These are phyloP conservation scores for Drosophila mojavensis DNA, from an alignment of 1,140 invertebrate genomes.

Conservation along the genomic window DNA sequence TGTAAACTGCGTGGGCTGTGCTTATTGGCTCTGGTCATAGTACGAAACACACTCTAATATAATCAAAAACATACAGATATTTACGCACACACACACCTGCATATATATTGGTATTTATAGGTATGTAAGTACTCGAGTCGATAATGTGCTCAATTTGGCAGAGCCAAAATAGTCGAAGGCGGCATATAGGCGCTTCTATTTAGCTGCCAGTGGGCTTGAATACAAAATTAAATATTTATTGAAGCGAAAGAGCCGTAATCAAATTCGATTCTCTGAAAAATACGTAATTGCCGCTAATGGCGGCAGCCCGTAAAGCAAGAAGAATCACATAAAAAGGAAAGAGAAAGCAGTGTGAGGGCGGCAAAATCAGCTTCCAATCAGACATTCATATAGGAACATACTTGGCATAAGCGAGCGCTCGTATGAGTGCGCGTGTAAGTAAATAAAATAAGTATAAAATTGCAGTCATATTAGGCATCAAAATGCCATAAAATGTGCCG, in stretches of 20 bases:
- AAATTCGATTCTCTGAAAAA: conserved; percentile 66
- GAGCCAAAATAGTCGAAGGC: conserved; percentile 10
- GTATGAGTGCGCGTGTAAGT: conserved; percentile 22
- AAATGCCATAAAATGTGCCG: conserved; percentile 74
- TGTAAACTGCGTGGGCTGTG: conserved; percentile 50
- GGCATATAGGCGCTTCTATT: conserved; percentile 32
- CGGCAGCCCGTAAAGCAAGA: background rate
- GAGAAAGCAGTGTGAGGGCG: background rate
- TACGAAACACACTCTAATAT: conserved; percentile 27
- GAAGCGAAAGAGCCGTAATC: conserved; percentile 37
- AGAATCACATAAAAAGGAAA: background rate
- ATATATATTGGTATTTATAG: conserved; percentile 25
- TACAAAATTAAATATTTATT: conserved; percentile 53
- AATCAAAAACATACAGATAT: conserved; percentile 5
- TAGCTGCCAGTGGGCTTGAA: conserved; percentile 9
- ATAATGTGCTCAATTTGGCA: conserved; percentile 15
- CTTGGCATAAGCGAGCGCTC: conserved; percentile 11
- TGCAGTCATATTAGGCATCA: conserved; percentile 73
- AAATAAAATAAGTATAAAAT: conserved; percentile 77
- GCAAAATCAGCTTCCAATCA: conserved; percentile 44
- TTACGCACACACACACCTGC: background rate
- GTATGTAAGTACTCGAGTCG: conserved; percentile 34
- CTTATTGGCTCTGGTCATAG: conserved; percentile 36
- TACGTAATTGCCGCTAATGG: conserved; percentile 71
- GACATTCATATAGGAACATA: conserved; percentile 36